Conservation (phyloP, 2,113 vertebrate genomes). For the Platichthys stellatus region DNA sequence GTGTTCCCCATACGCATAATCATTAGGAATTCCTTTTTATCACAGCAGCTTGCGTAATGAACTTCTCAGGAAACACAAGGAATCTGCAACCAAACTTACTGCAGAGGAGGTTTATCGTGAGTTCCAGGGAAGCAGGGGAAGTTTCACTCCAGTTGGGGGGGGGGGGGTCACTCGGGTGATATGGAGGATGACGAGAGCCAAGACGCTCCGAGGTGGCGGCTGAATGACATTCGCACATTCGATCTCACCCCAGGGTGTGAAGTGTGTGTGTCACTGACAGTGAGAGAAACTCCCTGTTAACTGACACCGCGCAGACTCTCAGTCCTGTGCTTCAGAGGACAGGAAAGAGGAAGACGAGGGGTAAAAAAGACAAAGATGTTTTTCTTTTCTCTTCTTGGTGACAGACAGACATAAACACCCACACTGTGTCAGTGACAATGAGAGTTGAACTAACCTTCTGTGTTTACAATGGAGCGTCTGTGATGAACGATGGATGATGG, state of each 20-base stretch:
- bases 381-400: constrained; percentile 33
- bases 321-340: constrained; percentile 7
- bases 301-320: constrained; percentile 46
- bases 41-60: constrained; percentile 16
- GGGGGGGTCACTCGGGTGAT: constrained; percentile 13
- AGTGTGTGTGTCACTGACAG: constrained; percentile 36
- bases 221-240: constrained; percentile 64
- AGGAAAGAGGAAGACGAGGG: constrained; percentile 13
- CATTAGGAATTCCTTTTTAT: constrained; percentile 33
- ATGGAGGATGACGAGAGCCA: constrained; percentile 45
- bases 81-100: constrained; percentile 34
- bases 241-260: constrained; percentile 64
- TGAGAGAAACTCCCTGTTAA: constrained; percentile 74
- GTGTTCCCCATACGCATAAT: background rate
- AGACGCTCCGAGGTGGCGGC: constrained; percentile 41
- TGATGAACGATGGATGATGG: constrained; percentile 4
- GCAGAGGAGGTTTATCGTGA: constrained; percentile 26
- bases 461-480: constrained; percentile 33
- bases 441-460: background rate
- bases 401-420: constrained; percentile 55
- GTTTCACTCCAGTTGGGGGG: constrained; percentile 28
- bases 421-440: constrained; percentile 29
- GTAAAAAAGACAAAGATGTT: constrained; percentile 30
- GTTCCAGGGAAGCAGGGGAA: constrained; percentile 23
- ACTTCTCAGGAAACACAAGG: constrained; percentile 21